phyloP scores from a whole-genome alignment of 2,113 vertebrate species.

The Ochotona princeps region DNA sequence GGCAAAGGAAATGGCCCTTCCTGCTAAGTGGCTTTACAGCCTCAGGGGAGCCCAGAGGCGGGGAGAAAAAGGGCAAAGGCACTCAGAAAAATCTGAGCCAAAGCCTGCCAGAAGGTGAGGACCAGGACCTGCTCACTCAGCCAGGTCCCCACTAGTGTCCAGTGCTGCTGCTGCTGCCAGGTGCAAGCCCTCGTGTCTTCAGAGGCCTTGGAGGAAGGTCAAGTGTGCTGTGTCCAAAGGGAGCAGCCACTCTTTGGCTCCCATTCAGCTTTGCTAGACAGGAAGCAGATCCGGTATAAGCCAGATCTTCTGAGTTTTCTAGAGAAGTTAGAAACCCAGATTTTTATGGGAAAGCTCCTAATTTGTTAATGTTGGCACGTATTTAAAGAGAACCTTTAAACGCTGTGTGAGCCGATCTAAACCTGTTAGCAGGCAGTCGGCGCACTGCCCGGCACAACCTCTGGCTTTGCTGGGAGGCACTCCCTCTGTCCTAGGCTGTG shows the following conservation, averaged over 20 bases:
- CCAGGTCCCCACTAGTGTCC: neutral
- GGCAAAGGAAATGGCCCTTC: neutral
- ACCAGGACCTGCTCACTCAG: neutral
- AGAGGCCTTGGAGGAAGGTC: neutral
- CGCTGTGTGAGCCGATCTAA: neutral
- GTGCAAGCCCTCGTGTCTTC: rapidly evolving
- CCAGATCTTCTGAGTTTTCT: slow-evolving; percentile 58
- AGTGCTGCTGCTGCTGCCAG: neutral
- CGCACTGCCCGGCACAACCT: neutral
- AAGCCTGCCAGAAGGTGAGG: neutral
- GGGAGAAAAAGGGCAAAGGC: neutral
- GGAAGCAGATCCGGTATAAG: slow-evolving; percentile 3
- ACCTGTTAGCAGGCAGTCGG: neutral
- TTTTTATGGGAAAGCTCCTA: slow-evolving; percentile 49
- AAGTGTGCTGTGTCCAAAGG: neutral
- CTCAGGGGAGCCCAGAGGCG: neutral
- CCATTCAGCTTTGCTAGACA: neutral
- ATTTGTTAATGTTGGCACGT: slow-evolving; percentile 53
- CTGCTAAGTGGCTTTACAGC: neutral
- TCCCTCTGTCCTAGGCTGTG: neutral
- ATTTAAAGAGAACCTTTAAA: slow-evolving; percentile 41
- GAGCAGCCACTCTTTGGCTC: neutral
- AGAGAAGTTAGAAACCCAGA: slow-evolving; percentile 46
- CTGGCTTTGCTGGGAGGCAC: slow-evolving; percentile 37
- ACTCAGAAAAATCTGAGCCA: neutral